phyloP scores from a whole-genome alignment of 92 coral and sea anemone species.

The Plumapathes pennacea region DNA sequence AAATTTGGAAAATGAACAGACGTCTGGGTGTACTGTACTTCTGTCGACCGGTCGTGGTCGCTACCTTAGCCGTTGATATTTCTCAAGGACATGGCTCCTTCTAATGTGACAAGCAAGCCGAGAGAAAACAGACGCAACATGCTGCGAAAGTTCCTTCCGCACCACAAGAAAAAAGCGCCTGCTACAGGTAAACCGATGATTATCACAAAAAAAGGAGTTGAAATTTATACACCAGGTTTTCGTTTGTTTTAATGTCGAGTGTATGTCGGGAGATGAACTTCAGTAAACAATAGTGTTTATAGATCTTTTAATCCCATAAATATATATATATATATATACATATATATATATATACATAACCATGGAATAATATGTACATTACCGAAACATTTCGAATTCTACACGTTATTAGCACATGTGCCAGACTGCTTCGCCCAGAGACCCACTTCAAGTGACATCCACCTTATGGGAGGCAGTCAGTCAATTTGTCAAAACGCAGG shows the following conservation, averaged over 20 bases:
- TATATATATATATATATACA: too few relatives aligned
- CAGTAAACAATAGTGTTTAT: too few relatives aligned
- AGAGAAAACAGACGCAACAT: constrained; percentile 71
- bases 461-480: too few relatives aligned
- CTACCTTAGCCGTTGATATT: constrained; percentile 5
- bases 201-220: too few relatives aligned
- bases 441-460: too few relatives aligned
- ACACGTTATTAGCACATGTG: constrained; percentile 26
- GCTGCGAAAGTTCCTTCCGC: constrained; percentile 80
- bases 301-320: too few relatives aligned
- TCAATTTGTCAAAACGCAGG: too few relatives aligned
- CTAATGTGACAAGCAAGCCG: constrained; percentile 55
- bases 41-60: constrained; percentile 13
- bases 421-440: too few relatives aligned
- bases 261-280: too few relatives aligned
- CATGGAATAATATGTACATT: constrained; percentile 29
- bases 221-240: too few relatives aligned
- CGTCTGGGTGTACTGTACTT: constrained; percentile 18
- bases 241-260: too few relatives aligned
- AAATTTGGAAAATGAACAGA: neutral
- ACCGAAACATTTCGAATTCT: constrained; percentile 25
- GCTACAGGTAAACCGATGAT: constrained; percentile 89
- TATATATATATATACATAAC: too few relatives aligned
- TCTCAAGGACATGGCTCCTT: constrained; percentile 61
- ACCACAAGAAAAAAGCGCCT: constrained; percentile 78